Evolutionary conservation across 2,888 invertebrate species (phyloP), one percentile per base, ranked within the genome.

Genomic region (Mythimna pallens): DNA sequence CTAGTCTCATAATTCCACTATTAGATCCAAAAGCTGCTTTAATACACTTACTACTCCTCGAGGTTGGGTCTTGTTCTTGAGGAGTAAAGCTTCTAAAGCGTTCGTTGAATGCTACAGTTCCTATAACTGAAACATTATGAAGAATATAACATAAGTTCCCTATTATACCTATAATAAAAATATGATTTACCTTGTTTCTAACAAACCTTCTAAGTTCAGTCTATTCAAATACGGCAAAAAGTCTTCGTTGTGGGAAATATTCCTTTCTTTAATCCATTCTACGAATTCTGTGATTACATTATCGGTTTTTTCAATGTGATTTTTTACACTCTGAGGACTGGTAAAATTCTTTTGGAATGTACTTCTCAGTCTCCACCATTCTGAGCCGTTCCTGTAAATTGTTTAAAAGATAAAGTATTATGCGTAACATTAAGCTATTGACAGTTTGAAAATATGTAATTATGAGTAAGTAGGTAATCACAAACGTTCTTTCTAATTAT

Each of bases 291-390:
- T 92, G 6, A 97, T 96, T 0, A 98, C 96, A 6, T 89, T 88
- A 89, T 99, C 97, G 0, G 97, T 97, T 65, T 93, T 94, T n/a
- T 94, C 91, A 0, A 98, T 92, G 88, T 98, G 98, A 80, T 93
- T 95, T 77, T 97, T 96, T 0, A 98, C 97, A 88, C 97, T 97
- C 83, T 97, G 96, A 0, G 98, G 97, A 77, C 97, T 97, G 79
- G 98, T 98, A 30, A 99, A 93, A 63, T 97, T 97, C 89, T 98
- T 98, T 93, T 99, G 99, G 85, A 98, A 97, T 73, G 97, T 97
- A 83, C 97, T 98, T 25, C 99, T 96, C 2, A 99, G 93, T 78
- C 97, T 96, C 97, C 97, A 97, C 99, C 99, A 99, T 70, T 98
- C 98, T 3, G 96, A 91, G 0, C 99, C 99, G 92, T 99, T 99